Conservation (phyloP, 2,797 vertebrate genomes). For the Poecilia wingei region DNA sequence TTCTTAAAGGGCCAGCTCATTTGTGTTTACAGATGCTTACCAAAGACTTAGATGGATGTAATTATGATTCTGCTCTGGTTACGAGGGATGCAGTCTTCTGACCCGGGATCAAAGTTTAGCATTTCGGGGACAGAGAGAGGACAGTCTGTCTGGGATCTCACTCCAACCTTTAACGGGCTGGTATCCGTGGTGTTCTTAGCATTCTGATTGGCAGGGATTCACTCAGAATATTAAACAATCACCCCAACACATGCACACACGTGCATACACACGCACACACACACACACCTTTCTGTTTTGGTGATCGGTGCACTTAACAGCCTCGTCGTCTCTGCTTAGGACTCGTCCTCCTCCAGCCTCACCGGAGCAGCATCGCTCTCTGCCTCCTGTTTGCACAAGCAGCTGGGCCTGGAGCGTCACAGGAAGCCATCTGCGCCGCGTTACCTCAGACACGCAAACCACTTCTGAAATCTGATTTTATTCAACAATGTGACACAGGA, state of each 20-base stretch:
- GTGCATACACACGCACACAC: no score
- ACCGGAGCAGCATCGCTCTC: neutral
- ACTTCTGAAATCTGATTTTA: neutral
- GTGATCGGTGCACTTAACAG: neutral
- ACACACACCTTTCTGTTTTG: neutral
- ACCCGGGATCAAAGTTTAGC: neutral
- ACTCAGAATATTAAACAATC: neutral
- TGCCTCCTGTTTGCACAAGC: neutral
- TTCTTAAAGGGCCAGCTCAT: neutral
- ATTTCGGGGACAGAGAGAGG: neutral
- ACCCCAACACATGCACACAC: neutral
- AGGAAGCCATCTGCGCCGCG: neutral
- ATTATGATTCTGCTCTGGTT: neutral
- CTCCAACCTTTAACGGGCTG: neutral
- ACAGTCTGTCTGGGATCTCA: neutral
- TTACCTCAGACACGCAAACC: neutral
- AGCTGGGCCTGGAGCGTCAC: neutral
- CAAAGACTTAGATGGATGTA: neutral
- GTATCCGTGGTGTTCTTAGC: neutral
- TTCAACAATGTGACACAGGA: neutral
- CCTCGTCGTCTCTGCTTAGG: conserved; percentile 3
- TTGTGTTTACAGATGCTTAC: neutral
- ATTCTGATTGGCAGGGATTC: conserved; percentile 1
- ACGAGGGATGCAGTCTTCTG: neutral
- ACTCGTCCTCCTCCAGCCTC: neutral